Evolutionary conservation across 2,113 vertebrate species (phyloP), one percentile per base, ranked within the genome.

Genomic region (Athene noctua): DNA sequence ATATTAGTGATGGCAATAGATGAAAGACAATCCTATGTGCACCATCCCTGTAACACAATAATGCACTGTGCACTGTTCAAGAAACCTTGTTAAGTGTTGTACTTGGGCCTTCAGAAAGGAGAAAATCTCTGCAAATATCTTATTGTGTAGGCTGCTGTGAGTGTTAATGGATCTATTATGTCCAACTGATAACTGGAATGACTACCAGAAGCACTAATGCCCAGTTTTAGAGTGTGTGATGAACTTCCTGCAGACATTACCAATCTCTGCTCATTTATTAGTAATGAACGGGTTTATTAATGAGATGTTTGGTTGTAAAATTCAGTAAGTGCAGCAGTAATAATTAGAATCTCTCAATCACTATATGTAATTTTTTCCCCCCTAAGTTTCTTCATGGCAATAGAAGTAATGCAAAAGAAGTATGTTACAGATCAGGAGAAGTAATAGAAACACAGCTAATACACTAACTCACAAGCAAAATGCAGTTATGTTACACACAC

Each of bases 171-270:
- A 71, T 22, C 30, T 51, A 5, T 36, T 80, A 16, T 9, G 87
- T 12, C 13, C 34, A 38, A 62, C 5, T 52, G 40, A 18, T 23
- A 66, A 80, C 57, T 46, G 44, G 20, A 80, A 27, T 1, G 2
- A 84, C 46, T 16, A 86, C 11, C 20, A 78, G 70, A 73, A 80
- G 27, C 8, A 77, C 7, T 57, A 85, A 71, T 19, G 34, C 14
- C 29, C 57, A 59, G 0, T 51, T 86, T 70, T 22, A 54, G 47
- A 34, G 25, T 2, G 5, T 14, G 1, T 1, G 2, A 61, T 29
- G 13, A 95, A 71, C 55, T 67, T 52, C 30, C 47, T 63, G 65
- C 5, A 80, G 55, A 38, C 19, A 51, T 44, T n/a, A 67, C 55
- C 32, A 42, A 62, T 27, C 49, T 51, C 63, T 77, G 32, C 13